phyloP scores from a whole-genome alignment of 2,113 vertebrate species.

The Galbula dea region DNA sequence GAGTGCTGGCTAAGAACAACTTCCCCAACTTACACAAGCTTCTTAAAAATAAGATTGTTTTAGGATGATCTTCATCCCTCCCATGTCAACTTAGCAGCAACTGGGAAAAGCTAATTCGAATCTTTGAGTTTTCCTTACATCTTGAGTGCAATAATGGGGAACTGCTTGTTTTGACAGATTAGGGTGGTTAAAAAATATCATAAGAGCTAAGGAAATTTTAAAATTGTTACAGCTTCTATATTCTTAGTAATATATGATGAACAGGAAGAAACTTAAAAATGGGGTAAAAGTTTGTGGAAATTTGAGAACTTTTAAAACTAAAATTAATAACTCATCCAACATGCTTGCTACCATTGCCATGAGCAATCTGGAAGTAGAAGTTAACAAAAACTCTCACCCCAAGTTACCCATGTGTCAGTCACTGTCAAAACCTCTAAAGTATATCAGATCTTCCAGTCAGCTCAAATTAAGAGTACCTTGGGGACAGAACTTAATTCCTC shows the following conservation, averaged over 20 bases:
- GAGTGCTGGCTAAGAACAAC: background rate
- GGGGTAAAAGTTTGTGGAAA: background rate
- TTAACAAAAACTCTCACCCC: background rate
- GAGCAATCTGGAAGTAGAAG: background rate
- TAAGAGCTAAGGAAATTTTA: background rate
- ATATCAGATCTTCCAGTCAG: background rate
- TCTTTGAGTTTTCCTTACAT: background rate
- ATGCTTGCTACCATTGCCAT: background rate
- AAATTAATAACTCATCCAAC: background rate
- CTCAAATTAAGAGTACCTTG: background rate
- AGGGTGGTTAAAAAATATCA: background rate
- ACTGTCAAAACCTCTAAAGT: background rate
- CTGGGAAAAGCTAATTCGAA: background rate
- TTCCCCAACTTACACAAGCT: background rate
- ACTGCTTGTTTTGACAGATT: background rate
- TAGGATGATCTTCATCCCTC: background rate
- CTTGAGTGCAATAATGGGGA: background rate
- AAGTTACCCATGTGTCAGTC: background rate
- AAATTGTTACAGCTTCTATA: background rate
- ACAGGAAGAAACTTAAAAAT: background rate
- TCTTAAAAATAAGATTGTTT: background rate
- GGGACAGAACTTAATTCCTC: background rate
- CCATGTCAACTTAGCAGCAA: background rate
- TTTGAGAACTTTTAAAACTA: background rate
- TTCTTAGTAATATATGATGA: background rate